Evolutionary conservation across 2,113 vertebrate genomes (phyloP).

Genomic region (Albula goreensis): DNA sequence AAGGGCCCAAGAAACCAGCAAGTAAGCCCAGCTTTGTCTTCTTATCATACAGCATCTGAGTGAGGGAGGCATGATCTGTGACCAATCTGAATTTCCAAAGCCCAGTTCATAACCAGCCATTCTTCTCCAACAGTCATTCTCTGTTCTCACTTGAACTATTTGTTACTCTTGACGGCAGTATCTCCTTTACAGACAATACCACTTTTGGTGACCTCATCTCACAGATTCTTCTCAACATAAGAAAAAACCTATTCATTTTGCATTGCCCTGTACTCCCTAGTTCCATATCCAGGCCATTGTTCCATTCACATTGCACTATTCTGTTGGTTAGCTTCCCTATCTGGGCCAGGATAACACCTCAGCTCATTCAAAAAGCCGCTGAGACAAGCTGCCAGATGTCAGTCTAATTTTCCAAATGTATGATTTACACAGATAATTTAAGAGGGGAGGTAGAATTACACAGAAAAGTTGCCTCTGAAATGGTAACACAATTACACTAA

Average conservation of each 20-base stretch:
- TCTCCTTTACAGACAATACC: not conserved
- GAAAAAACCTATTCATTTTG: not conserved
- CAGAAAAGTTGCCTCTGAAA: not conserved
- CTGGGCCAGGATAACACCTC: not conserved
- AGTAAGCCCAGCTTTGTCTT: no score
- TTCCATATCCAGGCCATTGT: not conserved
- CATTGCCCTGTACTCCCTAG: not conserved
- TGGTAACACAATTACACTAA: not conserved
- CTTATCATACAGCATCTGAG: no score
- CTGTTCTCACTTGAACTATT: not conserved
- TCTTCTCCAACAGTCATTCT: no score
- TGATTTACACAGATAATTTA: no score
- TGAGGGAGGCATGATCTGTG: no score
- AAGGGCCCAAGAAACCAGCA: no score
- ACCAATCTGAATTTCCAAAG: no score
- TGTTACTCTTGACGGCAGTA: not conserved
- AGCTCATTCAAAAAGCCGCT: not conserved
- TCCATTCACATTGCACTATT: not conserved
- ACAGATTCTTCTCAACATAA: not conserved
- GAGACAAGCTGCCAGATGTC: no score
- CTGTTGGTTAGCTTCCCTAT: not conserved
- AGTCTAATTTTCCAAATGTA: no score
- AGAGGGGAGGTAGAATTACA: not conserved
- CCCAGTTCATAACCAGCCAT: no score
- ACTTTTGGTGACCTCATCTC: not conserved